Evolutionary conservation across 2,797 vertebrate species (phyloP).

Genomic region (Pelochelys cantorii): DNA sequence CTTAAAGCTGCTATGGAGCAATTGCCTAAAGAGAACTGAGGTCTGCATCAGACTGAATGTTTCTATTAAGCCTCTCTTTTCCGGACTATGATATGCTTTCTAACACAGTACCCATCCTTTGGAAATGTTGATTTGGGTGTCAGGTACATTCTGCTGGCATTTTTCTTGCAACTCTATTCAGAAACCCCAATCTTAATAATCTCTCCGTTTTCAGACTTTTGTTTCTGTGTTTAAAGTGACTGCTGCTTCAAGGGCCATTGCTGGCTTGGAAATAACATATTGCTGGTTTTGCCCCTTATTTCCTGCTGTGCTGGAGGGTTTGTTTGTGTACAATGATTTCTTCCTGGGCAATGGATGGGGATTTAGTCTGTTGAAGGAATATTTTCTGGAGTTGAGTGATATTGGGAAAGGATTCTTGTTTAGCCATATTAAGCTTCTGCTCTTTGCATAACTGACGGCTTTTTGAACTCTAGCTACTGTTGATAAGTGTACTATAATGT

Average conservation of each 20-base stretch:
- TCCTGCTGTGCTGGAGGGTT: constrained; percentile 53
- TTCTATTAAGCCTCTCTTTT: not conserved
- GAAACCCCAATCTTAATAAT: not conserved
- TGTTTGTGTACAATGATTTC: constrained; percentile 33
- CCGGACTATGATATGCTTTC: accelerated
- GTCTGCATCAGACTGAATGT: not conserved
- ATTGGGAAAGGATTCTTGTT: constrained; percentile 17
- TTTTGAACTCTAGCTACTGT: not conserved
- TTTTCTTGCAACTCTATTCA: constrained; percentile 28
- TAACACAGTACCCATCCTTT: accelerated
- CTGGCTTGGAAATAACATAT: constrained; percentile 42
- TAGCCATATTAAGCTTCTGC: not conserved
- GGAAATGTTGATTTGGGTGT: accelerated
- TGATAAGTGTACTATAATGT: not conserved
- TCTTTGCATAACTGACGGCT: constrained; percentile 36
- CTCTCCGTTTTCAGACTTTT: not conserved
- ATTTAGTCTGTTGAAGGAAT: constrained; percentile 20
- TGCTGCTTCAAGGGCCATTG: constrained; percentile 48
- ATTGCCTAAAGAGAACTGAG: not conserved
- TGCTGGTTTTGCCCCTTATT: constrained; percentile 52
- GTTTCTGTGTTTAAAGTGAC: constrained; percentile 57
- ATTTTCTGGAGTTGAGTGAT: constrained; percentile 66
- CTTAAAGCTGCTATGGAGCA: not conserved
- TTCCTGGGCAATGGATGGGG: constrained; percentile 27
- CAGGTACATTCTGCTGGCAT: not conserved